A percentile compares a stretch with the other conserved stretches of the same genome.
Conservation (phyloP, 2,888 invertebrate species). For the Hemaris fuciformis region DNA sequence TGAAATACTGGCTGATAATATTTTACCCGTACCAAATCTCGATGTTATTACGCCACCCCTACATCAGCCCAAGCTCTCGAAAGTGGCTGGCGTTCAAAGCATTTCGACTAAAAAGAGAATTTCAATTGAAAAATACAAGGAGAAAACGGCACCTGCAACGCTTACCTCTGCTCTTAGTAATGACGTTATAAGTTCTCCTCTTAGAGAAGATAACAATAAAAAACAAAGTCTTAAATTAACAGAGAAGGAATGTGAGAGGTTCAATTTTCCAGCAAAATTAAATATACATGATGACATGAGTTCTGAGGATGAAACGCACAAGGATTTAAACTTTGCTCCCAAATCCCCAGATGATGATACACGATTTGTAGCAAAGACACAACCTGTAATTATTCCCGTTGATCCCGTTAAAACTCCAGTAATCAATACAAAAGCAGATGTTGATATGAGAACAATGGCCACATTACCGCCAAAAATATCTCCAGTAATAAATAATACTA, state of each 20-base stretch:
- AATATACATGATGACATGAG: conserved; percentile 48
- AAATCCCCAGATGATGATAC: conserved; percentile 66
- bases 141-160: conserved; percentile 44
- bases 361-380: conserved; percentile 33
- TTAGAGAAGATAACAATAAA: conserved; percentile 47
- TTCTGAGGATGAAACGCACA: conserved; percentile 52
- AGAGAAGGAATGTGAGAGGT: conserved; percentile 74
- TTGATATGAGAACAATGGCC: conserved; percentile 63
- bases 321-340: conserved; percentile 52
- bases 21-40: conserved; percentile 42
- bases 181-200: conserved; percentile 7
- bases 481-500: background rate
- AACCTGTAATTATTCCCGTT: conserved; percentile 67
- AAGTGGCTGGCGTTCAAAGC: conserved; percentile 60
- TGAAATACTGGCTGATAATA: conserved; percentile 66
- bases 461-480: conserved; percentile 26
- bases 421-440: conserved; percentile 43
- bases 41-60: conserved; percentile 57
- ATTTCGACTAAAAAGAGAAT: conserved; percentile 67
- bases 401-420: conserved; percentile 55
- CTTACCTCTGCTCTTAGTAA: conserved; percentile 31
- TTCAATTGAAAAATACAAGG: conserved; percentile 75
- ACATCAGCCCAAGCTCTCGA: conserved; percentile 69
- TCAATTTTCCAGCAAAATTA: conserved; percentile 58
- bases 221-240: conserved; percentile 72